Evolutionary conservation across 2,113 vertebrate genomes (phyloP).

Genomic region (Ceratotherium simum): DNA sequence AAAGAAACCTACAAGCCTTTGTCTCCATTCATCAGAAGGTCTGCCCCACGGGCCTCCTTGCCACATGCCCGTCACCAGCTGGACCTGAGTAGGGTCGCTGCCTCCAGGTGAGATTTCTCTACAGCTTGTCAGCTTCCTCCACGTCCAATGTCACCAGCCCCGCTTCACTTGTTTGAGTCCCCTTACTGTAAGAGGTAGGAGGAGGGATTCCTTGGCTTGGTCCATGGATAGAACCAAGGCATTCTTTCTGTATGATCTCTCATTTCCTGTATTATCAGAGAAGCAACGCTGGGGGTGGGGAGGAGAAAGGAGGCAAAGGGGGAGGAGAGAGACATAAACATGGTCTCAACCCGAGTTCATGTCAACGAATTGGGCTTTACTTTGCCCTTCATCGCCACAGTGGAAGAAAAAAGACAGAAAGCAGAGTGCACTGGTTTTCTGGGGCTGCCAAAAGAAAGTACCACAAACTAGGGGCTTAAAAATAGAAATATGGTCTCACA

Average conservation of each 20-base stretch:
- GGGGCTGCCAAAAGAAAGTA: background rate
- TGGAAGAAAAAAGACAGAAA: background rate
- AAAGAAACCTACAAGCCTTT: background rate
- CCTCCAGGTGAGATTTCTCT: background rate
- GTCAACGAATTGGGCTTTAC: rapidly evolving
- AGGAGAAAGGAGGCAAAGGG: background rate
- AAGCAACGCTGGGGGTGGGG: background rate
- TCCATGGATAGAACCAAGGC: background rate
- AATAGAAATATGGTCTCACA: rapidly evolving
- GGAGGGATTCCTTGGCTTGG: background rate
- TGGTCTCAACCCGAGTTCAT: rapidly evolving
- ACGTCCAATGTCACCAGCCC: background rate
- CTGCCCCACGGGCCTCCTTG: background rate
- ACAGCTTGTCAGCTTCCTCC: background rate
- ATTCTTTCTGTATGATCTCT: background rate
- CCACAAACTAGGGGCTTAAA: background rate
- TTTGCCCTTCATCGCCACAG: background rate
- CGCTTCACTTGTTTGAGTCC: background rate
- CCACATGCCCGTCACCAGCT: background rate
- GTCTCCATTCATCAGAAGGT: no score
- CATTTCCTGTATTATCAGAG: background rate
- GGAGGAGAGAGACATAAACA: background rate
- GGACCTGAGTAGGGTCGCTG: no score
- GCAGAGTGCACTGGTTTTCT: background rate
- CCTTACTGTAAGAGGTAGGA: background rate